Evolutionary conservation across 1,140 invertebrate species (phyloP).

Genomic region (Periplaneta americana): DNA sequence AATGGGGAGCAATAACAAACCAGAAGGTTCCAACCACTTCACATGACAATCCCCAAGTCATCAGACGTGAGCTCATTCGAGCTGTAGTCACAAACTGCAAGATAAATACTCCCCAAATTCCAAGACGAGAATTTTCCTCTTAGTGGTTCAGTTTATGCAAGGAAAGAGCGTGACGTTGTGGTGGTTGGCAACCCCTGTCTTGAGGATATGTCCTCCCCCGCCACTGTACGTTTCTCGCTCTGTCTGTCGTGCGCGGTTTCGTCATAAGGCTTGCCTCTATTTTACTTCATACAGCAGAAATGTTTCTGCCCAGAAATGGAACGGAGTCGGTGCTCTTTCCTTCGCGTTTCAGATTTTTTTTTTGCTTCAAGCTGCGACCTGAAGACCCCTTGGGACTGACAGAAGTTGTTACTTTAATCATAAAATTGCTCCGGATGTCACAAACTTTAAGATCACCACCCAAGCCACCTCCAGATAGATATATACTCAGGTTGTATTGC

Average conservation of each 20-base stretch:
- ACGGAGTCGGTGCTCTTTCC: not conserved
- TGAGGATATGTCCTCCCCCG: not conserved
- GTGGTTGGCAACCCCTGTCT: not conserved
- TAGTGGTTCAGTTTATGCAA: not conserved
- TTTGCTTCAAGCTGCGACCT: not conserved
- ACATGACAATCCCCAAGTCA: too few species aligned
- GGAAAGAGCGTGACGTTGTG: not conserved
- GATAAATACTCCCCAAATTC: not conserved
- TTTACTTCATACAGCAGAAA: too few species aligned
- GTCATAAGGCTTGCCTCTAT: not conserved
- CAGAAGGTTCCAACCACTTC: too few species aligned
- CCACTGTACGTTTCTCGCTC: not conserved
- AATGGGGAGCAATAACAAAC: too few species aligned
- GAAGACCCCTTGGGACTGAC: not conserved
- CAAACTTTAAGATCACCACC: not conserved
- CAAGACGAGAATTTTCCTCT: not conserved
- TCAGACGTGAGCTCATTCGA: too few species aligned
- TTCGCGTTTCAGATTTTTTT: not conserved
- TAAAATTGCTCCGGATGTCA: not conserved
- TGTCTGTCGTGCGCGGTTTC: not conserved
- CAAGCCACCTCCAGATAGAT: not conserved
- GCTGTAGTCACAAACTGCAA: not conserved
- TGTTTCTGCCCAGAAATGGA: not conserved
- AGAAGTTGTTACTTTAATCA: not conserved
- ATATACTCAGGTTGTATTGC: not conserved